Percentiles rank a stretch among this genome's conserved stretches.
Evolutionary conservation across 2,888 invertebrate species (phyloP).

Genomic region (Hetaerina titia): DNA sequence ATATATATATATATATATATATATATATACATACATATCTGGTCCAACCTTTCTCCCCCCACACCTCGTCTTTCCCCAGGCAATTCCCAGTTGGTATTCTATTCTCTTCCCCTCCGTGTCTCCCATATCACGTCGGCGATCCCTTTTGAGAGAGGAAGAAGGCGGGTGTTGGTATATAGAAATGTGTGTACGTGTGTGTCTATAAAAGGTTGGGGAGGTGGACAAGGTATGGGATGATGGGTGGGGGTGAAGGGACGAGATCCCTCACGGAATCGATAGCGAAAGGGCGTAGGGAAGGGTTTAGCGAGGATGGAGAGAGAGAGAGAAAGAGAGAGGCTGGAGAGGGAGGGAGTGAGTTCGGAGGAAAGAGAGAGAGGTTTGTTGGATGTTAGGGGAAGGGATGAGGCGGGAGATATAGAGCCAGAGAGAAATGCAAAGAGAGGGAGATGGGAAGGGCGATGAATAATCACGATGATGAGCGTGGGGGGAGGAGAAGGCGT

Average conservation of each 20-base stretch:
- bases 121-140: background rate
- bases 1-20: too few species aligned
- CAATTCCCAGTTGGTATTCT: background rate
- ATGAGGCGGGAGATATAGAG: background rate
- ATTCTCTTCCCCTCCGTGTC: background rate
- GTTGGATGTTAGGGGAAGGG: conserved; percentile 1
- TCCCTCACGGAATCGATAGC: background rate
- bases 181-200: background rate
- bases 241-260: too few species aligned
- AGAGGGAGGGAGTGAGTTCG: background rate
- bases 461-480: conserved; percentile 30
- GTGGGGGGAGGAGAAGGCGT: background rate
- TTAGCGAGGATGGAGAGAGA: background rate
- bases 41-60: background rate
- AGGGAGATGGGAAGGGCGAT: background rate
- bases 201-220: background rate
- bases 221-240: too few species aligned
- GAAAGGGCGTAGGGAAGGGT: conserved; percentile 42
- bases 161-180: background rate
- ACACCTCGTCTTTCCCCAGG: background rate
- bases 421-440: background rate
- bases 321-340: background rate
- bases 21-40: too few species aligned
- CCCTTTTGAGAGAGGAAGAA: background rate
- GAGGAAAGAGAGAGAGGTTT: background rate